phyloP scores from a whole-genome alignment of 1,140 invertebrate genomes.

The Euura lappo region DNA sequence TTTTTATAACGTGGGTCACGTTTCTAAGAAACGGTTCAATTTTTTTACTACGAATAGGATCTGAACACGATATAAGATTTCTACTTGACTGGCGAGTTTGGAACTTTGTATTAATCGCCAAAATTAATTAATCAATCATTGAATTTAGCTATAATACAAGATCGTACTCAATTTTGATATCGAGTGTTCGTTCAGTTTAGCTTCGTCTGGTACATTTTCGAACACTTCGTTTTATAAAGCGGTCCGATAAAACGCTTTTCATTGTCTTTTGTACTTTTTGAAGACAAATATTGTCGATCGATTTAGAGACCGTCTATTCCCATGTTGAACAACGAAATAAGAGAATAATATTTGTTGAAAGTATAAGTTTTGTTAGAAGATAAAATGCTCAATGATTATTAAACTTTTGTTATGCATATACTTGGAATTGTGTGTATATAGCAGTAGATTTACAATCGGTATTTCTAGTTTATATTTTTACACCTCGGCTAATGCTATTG shows the following conservation, averaged over 20 bases:
- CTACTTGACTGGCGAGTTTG: background rate
- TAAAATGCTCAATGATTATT: background rate
- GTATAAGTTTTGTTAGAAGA: background rate
- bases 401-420: background rate
- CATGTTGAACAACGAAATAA: background rate
- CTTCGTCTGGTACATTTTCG: too few relatives aligned
- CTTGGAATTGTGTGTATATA: background rate
- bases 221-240: background rate
- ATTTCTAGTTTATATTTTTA: background rate
- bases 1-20: background rate
- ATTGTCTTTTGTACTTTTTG: background rate
- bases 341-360: background rate
- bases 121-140: background rate
- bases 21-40: background rate
- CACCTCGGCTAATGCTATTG: background rate
- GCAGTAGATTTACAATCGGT: background rate
- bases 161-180: background rate
- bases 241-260: background rate
- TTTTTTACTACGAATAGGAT: background rate
- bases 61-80: background rate
- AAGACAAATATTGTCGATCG: background rate
- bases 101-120: background rate
- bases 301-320: background rate
- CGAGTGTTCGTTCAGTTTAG: background rate
- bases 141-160: background rate